phyloP scores from a whole-genome alignment of 2,888 invertebrate genomes.

The Dusona sp. region DNA sequence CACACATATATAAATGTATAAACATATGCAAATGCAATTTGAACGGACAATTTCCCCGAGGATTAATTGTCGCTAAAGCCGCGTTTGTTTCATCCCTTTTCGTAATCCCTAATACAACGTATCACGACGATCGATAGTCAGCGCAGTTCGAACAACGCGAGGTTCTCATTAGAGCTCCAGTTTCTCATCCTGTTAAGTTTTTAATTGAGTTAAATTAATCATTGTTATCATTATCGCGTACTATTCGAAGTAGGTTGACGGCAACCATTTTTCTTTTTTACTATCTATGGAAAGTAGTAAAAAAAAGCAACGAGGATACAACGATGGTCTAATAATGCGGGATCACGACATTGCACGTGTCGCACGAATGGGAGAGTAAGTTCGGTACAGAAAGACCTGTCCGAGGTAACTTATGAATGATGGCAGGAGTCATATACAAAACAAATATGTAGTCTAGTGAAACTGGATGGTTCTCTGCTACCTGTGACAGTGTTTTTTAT shows the following conservation, averaged over 20 bases:
- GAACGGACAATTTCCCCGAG: conserved; percentile 56
- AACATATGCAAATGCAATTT: conserved; percentile 25
- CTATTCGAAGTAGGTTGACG: conserved; percentile 30
- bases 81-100: conserved; percentile 39
- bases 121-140: conserved; percentile 51
- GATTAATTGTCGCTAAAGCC: conserved; percentile 56
- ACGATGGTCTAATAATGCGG: conserved; percentile 74
- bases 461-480: conserved; percentile 54
- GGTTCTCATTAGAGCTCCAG: conserved; percentile 2
- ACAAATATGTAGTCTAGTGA: conserved; percentile 77
- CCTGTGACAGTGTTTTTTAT: not conserved
- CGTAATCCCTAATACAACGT: conserved; percentile 7
- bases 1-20: not conserved
- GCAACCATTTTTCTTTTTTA: conserved; percentile 33
- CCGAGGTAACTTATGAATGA: conserved; percentile 75
- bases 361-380: conserved; percentile 68
- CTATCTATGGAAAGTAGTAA: conserved; percentile 16
- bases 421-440: conserved; percentile 73
- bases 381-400: conserved; percentile 58
- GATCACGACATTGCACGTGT: conserved; percentile 77
- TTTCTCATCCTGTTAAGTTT: conserved; percentile 1
- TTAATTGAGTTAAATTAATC: conserved; percentile 44
- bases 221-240: conserved; percentile 33
- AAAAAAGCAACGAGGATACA: conserved; percentile 61
- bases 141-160: conserved; percentile 11